Evolutionary conservation across 2,113 vertebrate species (phyloP).

Genomic region (Dasyurus viverrinus): DNA sequence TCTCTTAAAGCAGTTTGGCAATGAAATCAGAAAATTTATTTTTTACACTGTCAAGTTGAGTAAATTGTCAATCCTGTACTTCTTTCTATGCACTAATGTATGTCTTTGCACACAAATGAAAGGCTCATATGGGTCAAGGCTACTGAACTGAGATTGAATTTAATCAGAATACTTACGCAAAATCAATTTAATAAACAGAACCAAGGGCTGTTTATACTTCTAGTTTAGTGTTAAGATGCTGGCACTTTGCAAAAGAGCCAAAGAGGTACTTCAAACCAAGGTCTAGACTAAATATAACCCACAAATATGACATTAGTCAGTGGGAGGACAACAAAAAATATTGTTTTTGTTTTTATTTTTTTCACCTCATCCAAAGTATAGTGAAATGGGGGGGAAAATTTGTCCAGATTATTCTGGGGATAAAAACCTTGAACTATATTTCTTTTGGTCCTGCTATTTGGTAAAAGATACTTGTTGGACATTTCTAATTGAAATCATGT

Average conservation of each 20-base stretch:
- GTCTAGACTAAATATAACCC: background rate
- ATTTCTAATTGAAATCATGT: background rate
- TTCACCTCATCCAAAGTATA: background rate
- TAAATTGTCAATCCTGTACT: background rate
- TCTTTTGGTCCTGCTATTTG: background rate
- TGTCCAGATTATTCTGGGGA: background rate
- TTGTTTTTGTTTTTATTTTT: too few species aligned
- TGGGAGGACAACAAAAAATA: background rate
- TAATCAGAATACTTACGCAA: background rate
- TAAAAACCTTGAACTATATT: background rate
- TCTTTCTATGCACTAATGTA: background rate
- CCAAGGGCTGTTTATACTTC: background rate
- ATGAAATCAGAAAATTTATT: background rate
- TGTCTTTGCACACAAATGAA: background rate
- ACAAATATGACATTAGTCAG: background rate
- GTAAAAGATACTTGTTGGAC: background rate
- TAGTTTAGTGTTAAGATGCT: background rate
- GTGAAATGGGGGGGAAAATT: background rate
- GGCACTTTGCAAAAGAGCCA: background rate
- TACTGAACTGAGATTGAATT: background rate
- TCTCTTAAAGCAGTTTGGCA: background rate
- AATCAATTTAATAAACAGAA: background rate
- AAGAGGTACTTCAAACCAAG: background rate
- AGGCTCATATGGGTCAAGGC: background rate
- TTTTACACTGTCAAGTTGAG: background rate